A percentile compares a stretch with the other conserved stretches of the same genome.
These are phyloP conservation scores for Candoia aspera DNA, from an alignment of 2,113 vertebrate species.

Conservation along the genomic window DNA sequence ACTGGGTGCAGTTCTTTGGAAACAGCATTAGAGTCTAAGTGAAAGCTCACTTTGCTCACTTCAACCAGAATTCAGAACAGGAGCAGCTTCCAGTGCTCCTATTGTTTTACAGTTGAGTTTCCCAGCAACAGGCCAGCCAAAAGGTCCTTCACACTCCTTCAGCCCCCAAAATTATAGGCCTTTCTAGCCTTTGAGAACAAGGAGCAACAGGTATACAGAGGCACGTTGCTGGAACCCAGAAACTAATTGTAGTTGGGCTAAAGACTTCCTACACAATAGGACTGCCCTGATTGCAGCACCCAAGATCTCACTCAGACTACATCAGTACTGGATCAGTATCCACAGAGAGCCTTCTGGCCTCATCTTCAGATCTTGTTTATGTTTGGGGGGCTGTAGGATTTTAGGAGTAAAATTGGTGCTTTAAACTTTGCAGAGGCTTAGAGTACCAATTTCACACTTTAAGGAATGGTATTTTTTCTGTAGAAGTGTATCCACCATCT, in stretches of 20 bases:
- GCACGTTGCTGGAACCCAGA: not conserved
- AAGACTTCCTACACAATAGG: not conserved
- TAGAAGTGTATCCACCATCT: not conserved
- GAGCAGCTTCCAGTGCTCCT: not conserved
- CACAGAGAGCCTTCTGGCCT: not conserved
- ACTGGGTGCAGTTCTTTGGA: constrained; percentile 19
- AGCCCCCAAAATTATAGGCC: not conserved
- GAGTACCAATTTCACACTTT: not conserved
- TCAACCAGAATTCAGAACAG: not conserved
- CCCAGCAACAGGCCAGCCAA: not conserved
- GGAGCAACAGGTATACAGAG: not conserved
- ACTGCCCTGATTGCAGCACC: not conserved
- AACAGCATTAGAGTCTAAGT: not conserved
- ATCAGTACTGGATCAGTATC: not conserved
- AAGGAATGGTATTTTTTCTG: not conserved
- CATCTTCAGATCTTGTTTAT: not conserved
- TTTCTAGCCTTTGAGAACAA: not conserved
- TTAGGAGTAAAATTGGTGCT: not conserved
- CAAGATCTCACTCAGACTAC: not conserved
- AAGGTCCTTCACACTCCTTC: not conserved
- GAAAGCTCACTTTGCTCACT: not conserved
- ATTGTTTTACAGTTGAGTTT: not conserved
- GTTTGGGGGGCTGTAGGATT: not conserved
- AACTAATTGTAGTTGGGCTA: not conserved
- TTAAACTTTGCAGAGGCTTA: not conserved